Evolutionary conservation across 1,140 invertebrate species (phyloP).

Genomic region (Dysdera silvatica): DNA sequence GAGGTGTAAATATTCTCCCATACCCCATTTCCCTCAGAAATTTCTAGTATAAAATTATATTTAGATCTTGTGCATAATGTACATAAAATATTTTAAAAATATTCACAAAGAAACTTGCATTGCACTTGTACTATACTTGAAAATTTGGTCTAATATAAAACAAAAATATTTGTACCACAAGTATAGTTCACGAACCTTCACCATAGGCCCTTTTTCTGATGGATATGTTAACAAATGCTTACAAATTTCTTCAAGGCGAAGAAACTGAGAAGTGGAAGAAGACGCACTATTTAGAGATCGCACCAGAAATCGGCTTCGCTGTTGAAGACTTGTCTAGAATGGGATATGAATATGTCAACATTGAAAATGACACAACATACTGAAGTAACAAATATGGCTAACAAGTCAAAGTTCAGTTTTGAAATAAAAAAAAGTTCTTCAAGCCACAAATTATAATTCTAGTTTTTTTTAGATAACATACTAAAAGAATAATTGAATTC

Average conservation of each 20-base stretch:
- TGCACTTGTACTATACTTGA: background rate
- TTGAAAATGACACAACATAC: no score
- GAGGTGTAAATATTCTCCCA: no score
- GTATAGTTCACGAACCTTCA: conserved; percentile 50
- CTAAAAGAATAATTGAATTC: no score
- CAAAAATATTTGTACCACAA: background rate
- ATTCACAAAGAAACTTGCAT: conserved; percentile 1
- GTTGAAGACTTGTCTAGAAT: conserved; percentile 20
- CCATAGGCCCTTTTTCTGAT: conserved; percentile 58
- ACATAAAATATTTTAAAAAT: conserved; percentile 16
- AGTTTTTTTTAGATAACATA: no score
- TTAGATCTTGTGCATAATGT: background rate
- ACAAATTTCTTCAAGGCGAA: conserved; percentile 58
- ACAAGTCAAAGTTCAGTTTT: no score
- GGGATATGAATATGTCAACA: background rate
- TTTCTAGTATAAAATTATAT: no score
- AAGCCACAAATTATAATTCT: no score
- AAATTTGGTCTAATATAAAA: background rate
- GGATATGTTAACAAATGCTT: conserved; percentile 62
- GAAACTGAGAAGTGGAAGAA: conserved; percentile 51
- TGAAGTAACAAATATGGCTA: no score
- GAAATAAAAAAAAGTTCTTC: no score
- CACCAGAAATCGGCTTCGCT: conserved; percentile 54
- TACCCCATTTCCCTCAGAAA: no score
- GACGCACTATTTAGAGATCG: conserved; percentile 54